phyloP scores from a whole-genome alignment of 2,797 vertebrate genomes.

The Scolopax bukidnonensis region DNA sequence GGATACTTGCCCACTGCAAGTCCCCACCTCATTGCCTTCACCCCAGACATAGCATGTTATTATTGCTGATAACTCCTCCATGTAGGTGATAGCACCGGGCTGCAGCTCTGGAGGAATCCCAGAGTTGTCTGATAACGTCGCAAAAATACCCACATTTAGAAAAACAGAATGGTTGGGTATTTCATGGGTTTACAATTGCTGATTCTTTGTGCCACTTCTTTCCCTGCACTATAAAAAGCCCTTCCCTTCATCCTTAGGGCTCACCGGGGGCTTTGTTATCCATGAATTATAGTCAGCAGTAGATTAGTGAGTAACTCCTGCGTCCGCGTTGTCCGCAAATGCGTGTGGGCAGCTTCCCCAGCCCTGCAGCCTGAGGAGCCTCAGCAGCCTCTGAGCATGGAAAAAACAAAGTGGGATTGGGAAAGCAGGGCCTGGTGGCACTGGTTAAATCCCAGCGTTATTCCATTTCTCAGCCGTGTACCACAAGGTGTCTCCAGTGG shows the following conservation, averaged over 20 bases:
- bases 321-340: not conserved
- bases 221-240: not conserved
- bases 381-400: not conserved
- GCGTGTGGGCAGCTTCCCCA: not conserved
- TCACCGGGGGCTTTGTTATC: not conserved
- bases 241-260: not conserved
- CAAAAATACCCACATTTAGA: not conserved
- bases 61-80: not conserved
- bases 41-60: not conserved
- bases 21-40: not conserved
- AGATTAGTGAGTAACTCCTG: not conserved
- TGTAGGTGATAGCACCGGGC: accelerated
- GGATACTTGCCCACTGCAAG: not conserved
- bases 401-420: accelerated
- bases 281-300: accelerated
- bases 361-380: not conserved
- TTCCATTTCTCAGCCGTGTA: not conserved
- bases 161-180: accelerated
- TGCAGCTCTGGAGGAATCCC: not conserved
- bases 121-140: not conserved
- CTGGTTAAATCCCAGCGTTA: not conserved
- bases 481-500: conserved; percentile 67
- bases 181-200: not conserved
- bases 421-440: not conserved
- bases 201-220: not conserved